Percentiles rank a stretch among this genome's conserved stretches.
Evolutionary conservation across 2,113 vertebrate genomes (phyloP).

Genomic region (Pardalotus punctatus): DNA sequence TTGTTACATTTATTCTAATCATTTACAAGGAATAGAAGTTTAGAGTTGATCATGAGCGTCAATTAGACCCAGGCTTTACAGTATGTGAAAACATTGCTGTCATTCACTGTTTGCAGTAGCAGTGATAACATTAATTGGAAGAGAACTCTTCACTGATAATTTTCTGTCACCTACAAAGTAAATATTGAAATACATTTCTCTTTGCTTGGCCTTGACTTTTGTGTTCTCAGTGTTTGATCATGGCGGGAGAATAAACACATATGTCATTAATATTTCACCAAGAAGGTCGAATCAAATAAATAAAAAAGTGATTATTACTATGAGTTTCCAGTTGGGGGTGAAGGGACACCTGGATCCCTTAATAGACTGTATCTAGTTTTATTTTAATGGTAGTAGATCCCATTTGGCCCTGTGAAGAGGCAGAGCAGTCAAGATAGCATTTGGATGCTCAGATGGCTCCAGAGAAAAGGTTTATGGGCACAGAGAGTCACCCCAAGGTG

Average conservation of each 20-base stretch:
- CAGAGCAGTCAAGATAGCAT: not conserved
- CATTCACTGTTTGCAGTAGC: not conserved
- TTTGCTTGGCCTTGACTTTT: not conserved
- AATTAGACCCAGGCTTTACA: not conserved
- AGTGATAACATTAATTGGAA: conserved; percentile 9
- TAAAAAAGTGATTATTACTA: not conserved
- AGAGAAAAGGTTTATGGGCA: not conserved
- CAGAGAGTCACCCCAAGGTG: not conserved
- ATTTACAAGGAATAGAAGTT: not conserved
- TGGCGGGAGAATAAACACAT: not conserved
- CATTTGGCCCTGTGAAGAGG: not conserved
- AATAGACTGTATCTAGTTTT: not conserved
- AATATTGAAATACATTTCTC: conserved; percentile 16
- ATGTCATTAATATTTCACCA: not conserved
- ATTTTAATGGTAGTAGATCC: not conserved
- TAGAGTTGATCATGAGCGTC: not conserved
- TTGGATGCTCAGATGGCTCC: not conserved
- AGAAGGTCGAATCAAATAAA: not conserved
- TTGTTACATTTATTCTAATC: conserved; percentile 5
- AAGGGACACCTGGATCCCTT: not conserved
- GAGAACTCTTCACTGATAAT: not conserved
- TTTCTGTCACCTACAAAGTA: conserved; percentile 12
- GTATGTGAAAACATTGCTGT: not conserved
- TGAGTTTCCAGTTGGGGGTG: not conserved
- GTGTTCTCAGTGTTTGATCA: not conserved